Evolutionary conservation across 2,113 vertebrate species (phyloP).

Genomic region (Xenus cinereus): DNA sequence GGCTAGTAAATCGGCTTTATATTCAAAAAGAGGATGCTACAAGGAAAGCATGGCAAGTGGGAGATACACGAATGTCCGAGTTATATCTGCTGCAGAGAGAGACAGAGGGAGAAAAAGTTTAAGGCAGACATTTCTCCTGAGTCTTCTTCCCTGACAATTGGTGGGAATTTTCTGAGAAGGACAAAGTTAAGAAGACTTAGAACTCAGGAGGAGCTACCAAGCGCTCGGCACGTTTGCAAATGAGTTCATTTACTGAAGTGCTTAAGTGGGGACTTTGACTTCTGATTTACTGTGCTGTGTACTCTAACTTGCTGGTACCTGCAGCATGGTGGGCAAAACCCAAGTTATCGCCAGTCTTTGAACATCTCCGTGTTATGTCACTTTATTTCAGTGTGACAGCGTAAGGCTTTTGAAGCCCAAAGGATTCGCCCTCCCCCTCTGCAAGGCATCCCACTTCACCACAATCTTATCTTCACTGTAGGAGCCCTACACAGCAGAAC

Average conservation of each 20-base stretch:
- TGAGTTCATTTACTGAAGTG: not conserved
- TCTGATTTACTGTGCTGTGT: not conserved
- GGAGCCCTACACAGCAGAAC: constrained; percentile 36
- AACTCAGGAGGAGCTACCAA: not conserved
- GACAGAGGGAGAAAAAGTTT: not conserved
- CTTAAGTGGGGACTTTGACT: not conserved
- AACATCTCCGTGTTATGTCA: not conserved
- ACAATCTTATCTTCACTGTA: constrained; percentile 35
- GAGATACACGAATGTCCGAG: not conserved
- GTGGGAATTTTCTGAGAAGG: constrained; percentile 7
- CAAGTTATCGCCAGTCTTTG: not conserved
- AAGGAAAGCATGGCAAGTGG: not conserved
- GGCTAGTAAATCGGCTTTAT: not conserved
- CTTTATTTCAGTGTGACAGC: not conserved
- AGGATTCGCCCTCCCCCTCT: constrained; percentile 36
- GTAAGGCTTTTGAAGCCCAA: not conserved
- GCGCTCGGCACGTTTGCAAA: not conserved
- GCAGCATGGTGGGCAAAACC: not conserved
- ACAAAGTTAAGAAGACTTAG: constrained; percentile 16
- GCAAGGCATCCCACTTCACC: constrained; percentile 35
- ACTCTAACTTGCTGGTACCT: not conserved
- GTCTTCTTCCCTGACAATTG: not conserved
- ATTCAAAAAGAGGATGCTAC: not conserved
- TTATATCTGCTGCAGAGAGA: not conserved
- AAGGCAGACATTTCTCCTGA: not conserved